Base-by-base conservation (phyloP, 1,140 invertebrate species). In the Amyelois transitella region DNA sequence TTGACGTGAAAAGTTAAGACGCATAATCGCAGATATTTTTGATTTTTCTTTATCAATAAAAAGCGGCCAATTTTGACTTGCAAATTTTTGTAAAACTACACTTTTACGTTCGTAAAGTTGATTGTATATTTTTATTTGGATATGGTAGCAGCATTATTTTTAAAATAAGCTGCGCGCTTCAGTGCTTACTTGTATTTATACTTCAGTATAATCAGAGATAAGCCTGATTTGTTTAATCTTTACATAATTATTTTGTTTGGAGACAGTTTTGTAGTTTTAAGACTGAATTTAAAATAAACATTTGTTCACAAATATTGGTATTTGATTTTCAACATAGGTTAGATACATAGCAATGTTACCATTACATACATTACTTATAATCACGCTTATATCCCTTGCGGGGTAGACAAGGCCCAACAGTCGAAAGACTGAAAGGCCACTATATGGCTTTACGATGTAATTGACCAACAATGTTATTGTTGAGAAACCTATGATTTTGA, bases 151-250 rank as follows among this genome's bases (percentile, higher is more conserved):
- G 62, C 62, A 53, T 50, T 66, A 69, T 76, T 81, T 77, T 76
- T 69, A 53, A 43, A 7, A 60, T 76, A 81, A 73, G 64, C 48
- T 51, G 62, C 58, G 64, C 20, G n/a, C 28, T 22, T 14, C 53
- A 63, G 60, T 77, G 67, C 79, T 85, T 82, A 56, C 79, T 85
- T 85, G 81, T 85, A 76, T 43, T 62, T 85, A 85, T 84, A 77
- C 57, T 28, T 1, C 24, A 55, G 62, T 82, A 85, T 81, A 82
- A 76, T 73, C 76, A 85, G 79, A 85, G 77, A 71, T 58, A 81
- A 81, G 75, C 45, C 18, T 25, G 22, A 14, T 38, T 38, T 2
- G 3, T 38, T 38, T 38, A 28, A 12, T 28, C 12, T 28, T 28
- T 28, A 28, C 25, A 3, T 4, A 28, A 6, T 28, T 5, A 10